Percentiles rank a stretch among this genome's conserved stretches.
phyloP scores from a whole-genome alignment of 2,888 invertebrate species.

The Chesias legatella region DNA sequence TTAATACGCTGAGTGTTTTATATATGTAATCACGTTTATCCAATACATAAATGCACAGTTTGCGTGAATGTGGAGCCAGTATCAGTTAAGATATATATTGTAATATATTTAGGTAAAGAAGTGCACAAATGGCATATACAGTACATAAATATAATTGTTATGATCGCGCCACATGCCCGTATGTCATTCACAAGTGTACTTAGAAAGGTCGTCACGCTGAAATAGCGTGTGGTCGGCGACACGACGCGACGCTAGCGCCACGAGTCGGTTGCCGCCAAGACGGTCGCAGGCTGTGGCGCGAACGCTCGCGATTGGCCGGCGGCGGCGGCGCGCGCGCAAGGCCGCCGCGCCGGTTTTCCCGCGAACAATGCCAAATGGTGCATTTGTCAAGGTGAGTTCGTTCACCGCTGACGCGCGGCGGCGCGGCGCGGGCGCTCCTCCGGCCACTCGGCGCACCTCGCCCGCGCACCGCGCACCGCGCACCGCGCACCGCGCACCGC shows the following conservation, averaged over 20 bases:
- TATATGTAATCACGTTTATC: too few relatives aligned
- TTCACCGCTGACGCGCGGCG: constrained; percentile 77
- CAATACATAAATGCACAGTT: too few relatives aligned
- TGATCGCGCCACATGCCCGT: constrained; percentile 37
- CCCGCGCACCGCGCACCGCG: too few relatives aligned
- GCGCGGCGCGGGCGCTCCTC: constrained; percentile 42
- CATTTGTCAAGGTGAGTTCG: constrained; percentile 81
- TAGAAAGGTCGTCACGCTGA: constrained; percentile 57
- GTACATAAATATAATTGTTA: constrained; percentile 11
- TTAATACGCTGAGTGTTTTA: neutral
- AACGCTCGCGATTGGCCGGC: constrained; percentile 68
- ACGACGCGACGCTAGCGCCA: constrained; percentile 45
- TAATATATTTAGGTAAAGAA: neutral
- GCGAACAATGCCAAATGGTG: constrained; percentile 81
- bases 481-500: constrained; percentile 25
- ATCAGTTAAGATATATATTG: neutral
- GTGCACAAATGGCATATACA: constrained; percentile 5
- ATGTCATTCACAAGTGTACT: constrained; percentile 53
- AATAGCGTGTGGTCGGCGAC: constrained; percentile 44
- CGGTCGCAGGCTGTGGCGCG: constrained; percentile 76
- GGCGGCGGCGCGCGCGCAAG: constrained; percentile 72
- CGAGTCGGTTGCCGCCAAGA: constrained; percentile 64
- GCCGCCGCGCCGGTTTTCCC: constrained; percentile 80
- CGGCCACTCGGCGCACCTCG: constrained; percentile 59
- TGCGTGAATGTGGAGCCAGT: neutral